Evolutionary conservation across 1,140 invertebrate species (phyloP), one percentile per base, ranked within the genome.

Genomic region (Dreissena rostriformis): DNA sequence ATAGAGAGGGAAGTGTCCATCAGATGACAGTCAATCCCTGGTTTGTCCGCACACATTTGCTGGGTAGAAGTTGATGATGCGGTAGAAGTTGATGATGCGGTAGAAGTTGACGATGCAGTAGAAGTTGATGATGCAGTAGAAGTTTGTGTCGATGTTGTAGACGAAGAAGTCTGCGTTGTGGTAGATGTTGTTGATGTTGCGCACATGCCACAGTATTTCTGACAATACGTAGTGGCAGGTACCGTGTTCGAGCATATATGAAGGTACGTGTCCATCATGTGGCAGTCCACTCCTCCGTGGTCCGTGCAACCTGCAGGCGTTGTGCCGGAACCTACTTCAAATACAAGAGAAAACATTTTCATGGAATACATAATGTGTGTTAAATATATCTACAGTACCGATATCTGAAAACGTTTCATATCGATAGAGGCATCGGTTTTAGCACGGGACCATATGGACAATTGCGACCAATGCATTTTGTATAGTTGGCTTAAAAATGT

Each of bases 21-120:
- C 11, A 81, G 39, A 52, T 81, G 79, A 39, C 79, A 81, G 49
- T 81, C 79, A 15, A 81, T 55, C 0, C 79, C 79, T 49, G 26
- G 79, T 81, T 81, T 72, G 65, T 81, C 79, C 7, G 55, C 57
- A 73, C 79, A 81, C 12, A 26, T 39, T 8, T 26, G 39, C 17
- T 61, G 19, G 55, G 71, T 57, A 63, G 68, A 17, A 12, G 79
- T 15, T 28, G 57, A 63, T 29, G 68, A 39, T 26, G 79, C 4
- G 7, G 77, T 28, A 68, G 63, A 55, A 8, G 76, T 49, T 75
- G 72, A 61, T 5, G 61, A 14, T 19, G 61, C 17, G 2, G 67
- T 51, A 14, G 65, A 39, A 5, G 39, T 39, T 39, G 2, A 8
- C 24, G 74, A 4, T 7, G 74, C 11, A 19, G 26, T 73, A 29